Base-by-base conservation (phyloP, 2,797 vertebrate genomes). In the Euphonia xanthogaster region DNA sequence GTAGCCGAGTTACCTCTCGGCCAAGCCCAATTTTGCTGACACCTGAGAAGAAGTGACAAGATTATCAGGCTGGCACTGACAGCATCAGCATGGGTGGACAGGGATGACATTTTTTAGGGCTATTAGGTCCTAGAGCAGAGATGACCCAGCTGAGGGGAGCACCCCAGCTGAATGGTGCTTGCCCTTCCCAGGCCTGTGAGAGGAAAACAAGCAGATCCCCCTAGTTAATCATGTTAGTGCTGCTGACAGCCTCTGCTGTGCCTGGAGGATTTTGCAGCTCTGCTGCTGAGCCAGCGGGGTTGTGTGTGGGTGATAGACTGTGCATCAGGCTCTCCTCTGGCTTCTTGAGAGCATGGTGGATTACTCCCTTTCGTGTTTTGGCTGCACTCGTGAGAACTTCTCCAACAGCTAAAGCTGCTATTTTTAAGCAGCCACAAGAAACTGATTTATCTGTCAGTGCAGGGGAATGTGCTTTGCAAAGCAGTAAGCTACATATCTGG, bases 401-500 rank as follows among this genome's bases (percentile, higher is more conserved):
- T 94, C 58, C 79, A 91, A 28, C 54, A 90, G 58, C 48, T 96
- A 68, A 67, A 96, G 78, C 77, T 93, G 90, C 70, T 96, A 13
- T 92, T 93, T 94, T 96, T 86, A 95, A 95, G 85, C 86, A 95
- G 50, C 50, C 80, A 88, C 39, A 58, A 93, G 87, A 81, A 96
- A 71, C 85, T 92, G 93, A 94, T 96, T 89, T 96, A 95, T 96
- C 87, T 97, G 88, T 95, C 96, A 93, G 53, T 90, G 88, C 88
- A 95, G 82, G 80, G 86, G 78, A 97, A 96, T 96, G 68, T 96
- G 91, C 86, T 96, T 90, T 95, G 55, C 67, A 91, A 95, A 94
- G 91, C 94, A 91, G 47, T 96, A 93, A 97, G 84, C 80, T 93
- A 61, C 11, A 7, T 95, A 97, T 98, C 90, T 98, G 93, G 97